Percentiles rank a stretch among this genome's conserved stretches.
phyloP scores from a whole-genome alignment of 2,113 vertebrate species.

The Vulpes lagopus region DNA sequence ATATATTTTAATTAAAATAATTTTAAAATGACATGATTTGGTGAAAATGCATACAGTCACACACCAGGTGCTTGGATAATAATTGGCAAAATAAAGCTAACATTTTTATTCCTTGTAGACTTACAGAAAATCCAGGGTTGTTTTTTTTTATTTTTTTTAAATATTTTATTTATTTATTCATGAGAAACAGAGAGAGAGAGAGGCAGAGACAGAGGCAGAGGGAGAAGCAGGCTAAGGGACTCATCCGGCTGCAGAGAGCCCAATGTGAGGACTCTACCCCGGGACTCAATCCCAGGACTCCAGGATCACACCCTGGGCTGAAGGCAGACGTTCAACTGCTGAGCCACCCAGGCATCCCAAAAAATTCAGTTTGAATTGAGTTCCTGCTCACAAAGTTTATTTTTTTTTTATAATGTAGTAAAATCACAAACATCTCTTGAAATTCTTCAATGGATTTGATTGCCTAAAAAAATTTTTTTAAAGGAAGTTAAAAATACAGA shows the following conservation, averaged over 20 bases:
- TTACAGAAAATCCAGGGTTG: background rate
- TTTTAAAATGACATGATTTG: background rate
- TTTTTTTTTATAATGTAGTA: background rate
- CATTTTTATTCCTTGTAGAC: background rate
- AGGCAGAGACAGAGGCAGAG: too few species aligned
- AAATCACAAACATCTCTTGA: background rate
- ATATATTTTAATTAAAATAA: conserved; percentile 31
- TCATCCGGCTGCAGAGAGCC: too few species aligned
- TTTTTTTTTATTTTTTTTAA: too few species aligned
- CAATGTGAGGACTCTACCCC: too few species aligned
- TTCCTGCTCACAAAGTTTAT: background rate
- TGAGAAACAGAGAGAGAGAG: too few species aligned
- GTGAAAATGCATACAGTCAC: background rate
- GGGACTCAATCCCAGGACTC: too few species aligned
- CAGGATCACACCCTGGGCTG: too few species aligned
- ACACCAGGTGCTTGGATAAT: background rate
- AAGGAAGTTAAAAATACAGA: background rate
- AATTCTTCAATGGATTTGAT: background rate
- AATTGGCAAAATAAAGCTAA: background rate
- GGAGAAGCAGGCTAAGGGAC: too few species aligned
- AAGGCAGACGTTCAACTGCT: too few species aligned
- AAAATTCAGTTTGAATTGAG: background rate
- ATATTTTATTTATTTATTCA: too few species aligned
- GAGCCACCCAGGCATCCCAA: too few species aligned
- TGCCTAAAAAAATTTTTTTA: background rate